Evolutionary conservation across 2,888 invertebrate species (phyloP), one percentile per base, ranked within the genome.

Genomic region (Phyllotreta cruciferae): DNA sequence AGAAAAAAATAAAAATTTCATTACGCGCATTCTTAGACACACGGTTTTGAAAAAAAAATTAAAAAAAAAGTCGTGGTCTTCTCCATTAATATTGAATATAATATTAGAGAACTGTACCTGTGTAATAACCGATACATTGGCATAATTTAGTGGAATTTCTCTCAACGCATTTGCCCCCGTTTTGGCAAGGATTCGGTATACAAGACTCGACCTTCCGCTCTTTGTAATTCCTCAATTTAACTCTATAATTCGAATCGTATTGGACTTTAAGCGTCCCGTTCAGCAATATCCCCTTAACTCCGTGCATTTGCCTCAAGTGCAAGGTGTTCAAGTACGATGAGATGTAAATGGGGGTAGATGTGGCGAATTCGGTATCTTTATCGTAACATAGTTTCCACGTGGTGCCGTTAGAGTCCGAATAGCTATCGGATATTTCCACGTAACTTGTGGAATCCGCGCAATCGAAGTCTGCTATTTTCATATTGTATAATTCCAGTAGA

Each of bases 161-260:
- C 1, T 83, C 78, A 6, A 87, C 81, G 76, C 92, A 92, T 72
- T 85, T 86, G 0, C 91, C 92, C 8, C 85, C 87, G 76, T 90
- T 87, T 65, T 86, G 81, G 73, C 92, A 93, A 0, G 91, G 91
- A 80, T 90, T 90, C 0, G 91, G 91, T 54, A 84, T 83, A 77
- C 92, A 92, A 0, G 88, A 85, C 74, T 91, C 90, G 49, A 89
- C 80, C 63, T 79, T 83, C 57, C 86, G 87, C 45, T 87, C 86
- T 0, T 84, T 80, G 24, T 85, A 83, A 52, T 85, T 82, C 56
- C 88, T 79, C 60, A 90, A 79, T 80, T 90, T 90, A 68, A 81
- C 83, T 77, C 86, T 87, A 78, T 87, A 89, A 66, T 86, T 86
- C 8, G 84, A 83, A 79, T 90, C 90, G 84, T 79, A 78, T 70